Evolutionary conservation across 2,888 invertebrate species (phyloP), one percentile per base, ranked within the genome.

Genomic region (Abrostola triplasia): DNA sequence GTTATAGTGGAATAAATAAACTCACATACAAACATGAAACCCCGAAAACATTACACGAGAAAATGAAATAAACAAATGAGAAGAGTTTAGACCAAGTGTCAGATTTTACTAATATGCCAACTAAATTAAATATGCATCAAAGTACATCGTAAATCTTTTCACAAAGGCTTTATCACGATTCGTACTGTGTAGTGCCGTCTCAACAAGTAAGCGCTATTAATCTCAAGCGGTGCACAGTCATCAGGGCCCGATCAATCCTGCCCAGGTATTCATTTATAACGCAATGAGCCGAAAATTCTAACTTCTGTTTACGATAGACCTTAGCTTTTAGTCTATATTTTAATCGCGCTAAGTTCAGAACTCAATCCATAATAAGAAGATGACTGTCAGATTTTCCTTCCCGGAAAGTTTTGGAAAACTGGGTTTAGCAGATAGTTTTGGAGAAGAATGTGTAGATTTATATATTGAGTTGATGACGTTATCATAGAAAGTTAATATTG

Each of bases 201-300:
- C 36, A 61, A 57, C 13, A 50, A 54, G 40, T 59, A 41, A 64
- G 42, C 41, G 57, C 80, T 86, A 91, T 92, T 88, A 91, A 91
- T 91, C 90, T 88, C 77, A 44, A 48, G 65, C 70, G 67, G 56
- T 84, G 92, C 91, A 70, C 67, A 84, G 88, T 93, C 93, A 93
- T 88, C 89, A 85, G 79, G 67, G 76, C 82, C 85, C 83, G 88
- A 92, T 93, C 89, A 91, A 92, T 93, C 86, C 85, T 73, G 77
- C 73, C 81, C 83, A 67, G 73, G 77, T 77, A 73, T 78, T 88
- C 86, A 89, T 90, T 89, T 87, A 86, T 88, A 81, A 76, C 70
- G 80, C 84, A 84, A 81, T 84, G 81, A 79, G 61, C 74, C 79
- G 71, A 83, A 81, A 81, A 75, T 75, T 83, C 73, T 79, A 75